A percentile compares a stretch with the other conserved stretches of the same genome.
These are phyloP conservation scores for Chlorospingus flavigularis DNA, from an alignment of 2,797 vertebrate genomes.

Conservation along the genomic window DNA sequence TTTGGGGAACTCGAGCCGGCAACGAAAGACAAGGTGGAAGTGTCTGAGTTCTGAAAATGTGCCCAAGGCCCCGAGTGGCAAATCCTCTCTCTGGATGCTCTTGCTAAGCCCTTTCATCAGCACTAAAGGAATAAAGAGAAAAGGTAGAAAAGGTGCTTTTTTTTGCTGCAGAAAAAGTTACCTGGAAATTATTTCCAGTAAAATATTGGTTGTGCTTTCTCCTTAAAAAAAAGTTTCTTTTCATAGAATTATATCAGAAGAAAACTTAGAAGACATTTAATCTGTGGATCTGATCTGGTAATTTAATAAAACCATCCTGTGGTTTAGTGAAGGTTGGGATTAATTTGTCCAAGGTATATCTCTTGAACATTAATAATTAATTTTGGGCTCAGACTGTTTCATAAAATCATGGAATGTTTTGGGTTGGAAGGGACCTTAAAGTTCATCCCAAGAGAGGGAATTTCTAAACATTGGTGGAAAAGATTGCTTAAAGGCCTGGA, in stretches of 20 bases:
- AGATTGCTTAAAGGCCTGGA: neutral
- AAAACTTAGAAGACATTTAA: neutral
- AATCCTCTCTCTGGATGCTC: neutral
- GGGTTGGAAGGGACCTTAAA: neutral
- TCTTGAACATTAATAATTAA: neutral
- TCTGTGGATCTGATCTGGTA: neutral
- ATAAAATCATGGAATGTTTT: neutral
- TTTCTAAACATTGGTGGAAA: neutral
- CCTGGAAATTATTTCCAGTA: neutral
- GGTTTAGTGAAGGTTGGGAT: neutral
- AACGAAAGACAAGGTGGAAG: constrained; percentile 23
- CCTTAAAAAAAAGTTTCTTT: neutral
- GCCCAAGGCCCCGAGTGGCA: neutral
- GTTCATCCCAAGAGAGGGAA: neutral
- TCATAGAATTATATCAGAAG: neutral
- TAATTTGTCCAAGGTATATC: neutral
- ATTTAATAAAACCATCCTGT: neutral
- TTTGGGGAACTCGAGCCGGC: constrained; percentile 19
- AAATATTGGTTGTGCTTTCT: neutral
- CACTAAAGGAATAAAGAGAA: neutral
- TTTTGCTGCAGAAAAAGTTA: neutral
- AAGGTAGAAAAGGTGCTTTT: neutral
- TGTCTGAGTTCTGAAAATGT: neutral
- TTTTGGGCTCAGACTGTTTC: neutral
- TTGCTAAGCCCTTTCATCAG: neutral